These are phyloP conservation scores for Mesocentrotus franciscanus DNA, from an alignment of 53 echinoderm and acorn worm genomes.

Conservation along the genomic window DNA sequence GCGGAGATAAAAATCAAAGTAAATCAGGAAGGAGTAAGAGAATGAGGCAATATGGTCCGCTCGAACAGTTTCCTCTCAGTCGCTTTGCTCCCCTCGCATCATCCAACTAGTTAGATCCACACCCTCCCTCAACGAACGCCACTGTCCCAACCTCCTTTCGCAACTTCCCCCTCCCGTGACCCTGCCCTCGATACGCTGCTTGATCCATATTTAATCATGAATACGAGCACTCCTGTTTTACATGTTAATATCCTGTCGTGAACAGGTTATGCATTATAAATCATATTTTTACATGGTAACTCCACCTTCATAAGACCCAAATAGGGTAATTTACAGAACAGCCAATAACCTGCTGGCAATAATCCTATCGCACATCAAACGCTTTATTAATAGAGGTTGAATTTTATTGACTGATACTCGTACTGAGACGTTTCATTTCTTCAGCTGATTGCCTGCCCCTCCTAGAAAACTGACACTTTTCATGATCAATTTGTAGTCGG, in stretches of 20 bases:
- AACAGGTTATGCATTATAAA: background rate
- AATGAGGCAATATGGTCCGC: too few relatives aligned
- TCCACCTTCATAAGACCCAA: background rate
- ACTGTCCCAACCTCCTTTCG: background rate
- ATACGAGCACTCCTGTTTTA: background rate
- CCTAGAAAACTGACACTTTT: background rate
- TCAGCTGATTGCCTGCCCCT: background rate
- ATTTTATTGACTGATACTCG: background rate
- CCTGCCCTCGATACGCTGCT: background rate
- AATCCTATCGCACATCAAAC: background rate
- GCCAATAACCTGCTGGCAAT: background rate
- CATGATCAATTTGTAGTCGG: background rate
- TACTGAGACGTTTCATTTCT: background rate
- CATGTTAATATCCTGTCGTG: conserved; percentile 15
- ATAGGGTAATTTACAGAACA: background rate
- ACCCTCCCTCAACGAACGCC: background rate
- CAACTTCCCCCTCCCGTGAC: background rate
- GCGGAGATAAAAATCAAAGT: background rate
- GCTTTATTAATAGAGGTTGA: background rate
- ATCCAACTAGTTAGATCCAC: too few relatives aligned
- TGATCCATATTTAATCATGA: background rate
- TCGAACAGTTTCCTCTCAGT: too few relatives aligned
- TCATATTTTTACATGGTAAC: background rate
- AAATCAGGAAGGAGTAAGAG: too few relatives aligned
- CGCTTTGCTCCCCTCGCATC: too few relatives aligned